Conservation (phyloP, 1,140 invertebrate genomes). For the Xylocopa sonorina region DNA sequence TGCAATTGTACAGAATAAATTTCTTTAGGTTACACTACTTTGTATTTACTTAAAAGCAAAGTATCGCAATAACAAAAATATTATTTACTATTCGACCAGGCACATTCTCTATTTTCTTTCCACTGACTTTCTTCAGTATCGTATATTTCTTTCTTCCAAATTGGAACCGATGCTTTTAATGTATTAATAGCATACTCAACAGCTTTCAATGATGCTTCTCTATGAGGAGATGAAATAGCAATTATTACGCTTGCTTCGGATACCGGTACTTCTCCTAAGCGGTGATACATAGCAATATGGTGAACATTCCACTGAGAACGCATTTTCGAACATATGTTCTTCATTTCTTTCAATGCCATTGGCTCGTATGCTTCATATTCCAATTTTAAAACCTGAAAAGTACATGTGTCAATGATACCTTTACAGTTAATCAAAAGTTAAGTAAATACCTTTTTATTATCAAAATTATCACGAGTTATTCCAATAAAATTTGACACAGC, state of each 20-base stretch:
- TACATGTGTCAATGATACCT: not conserved
- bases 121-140: conserved; percentile 84
- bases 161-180: conserved; percentile 93
- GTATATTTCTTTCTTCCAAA: conserved; percentile 99
- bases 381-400: conserved; percentile 87
- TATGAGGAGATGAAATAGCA: conserved; percentile 93
- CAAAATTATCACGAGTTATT: conserved; percentile 94
- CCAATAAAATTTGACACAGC: conserved; percentile 95
- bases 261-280: conserved; percentile 93
- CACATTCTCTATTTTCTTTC: conserved; percentile 92
- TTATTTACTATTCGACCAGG: conserved; percentile 83
- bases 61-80: conserved; percentile 40
- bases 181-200: conserved; percentile 92
- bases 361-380: conserved; percentile 97
- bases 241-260: conserved; percentile 95
- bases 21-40: not conserved
- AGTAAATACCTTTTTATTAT: conserved; percentile 87
- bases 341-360: conserved; percentile 94
- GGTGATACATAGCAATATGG: conserved; percentile 91
- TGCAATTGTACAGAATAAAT: not conserved
- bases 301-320: conserved; percentile 88
- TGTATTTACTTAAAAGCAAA: not conserved
- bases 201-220: conserved; percentile 91
- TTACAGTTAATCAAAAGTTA: conserved; percentile 16
- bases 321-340: conserved; percentile 89